Conservation (phyloP, 2,888 invertebrate genomes). For the Chymomyza procnemis region DNA sequence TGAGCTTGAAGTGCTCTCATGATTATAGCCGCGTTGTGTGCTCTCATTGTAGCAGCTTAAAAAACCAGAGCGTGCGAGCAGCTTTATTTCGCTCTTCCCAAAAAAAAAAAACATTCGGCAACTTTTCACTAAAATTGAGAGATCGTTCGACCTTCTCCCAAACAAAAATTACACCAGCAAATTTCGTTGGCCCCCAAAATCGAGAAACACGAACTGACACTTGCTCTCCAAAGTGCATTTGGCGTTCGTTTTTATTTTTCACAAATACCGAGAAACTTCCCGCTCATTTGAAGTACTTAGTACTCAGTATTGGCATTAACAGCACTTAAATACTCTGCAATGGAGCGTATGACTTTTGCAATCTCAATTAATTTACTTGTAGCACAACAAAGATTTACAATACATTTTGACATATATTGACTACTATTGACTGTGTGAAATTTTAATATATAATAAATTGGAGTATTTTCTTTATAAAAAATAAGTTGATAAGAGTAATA, state of each 20-base stretch:
- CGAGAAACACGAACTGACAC: constrained; percentile 15
- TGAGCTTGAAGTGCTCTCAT: constrained; percentile 4
- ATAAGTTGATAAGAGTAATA: too few species aligned
- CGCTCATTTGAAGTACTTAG: not conserved
- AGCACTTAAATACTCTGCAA: not conserved
- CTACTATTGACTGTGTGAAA: too few species aligned
- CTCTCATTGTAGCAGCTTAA: not conserved
- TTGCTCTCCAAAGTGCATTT: not conserved
- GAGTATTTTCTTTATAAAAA: too few species aligned
- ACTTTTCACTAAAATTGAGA: constrained; percentile 3
- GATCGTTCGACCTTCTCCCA: constrained; percentile 27
- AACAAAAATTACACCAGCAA: constrained; percentile 18
- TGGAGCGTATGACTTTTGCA: not conserved
- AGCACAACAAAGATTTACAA: too few species aligned
- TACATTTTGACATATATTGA: too few species aligned
- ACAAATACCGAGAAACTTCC: not conserved
- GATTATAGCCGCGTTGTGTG: not conserved
- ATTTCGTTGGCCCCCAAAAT: not conserved
- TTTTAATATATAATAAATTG: too few species aligned
- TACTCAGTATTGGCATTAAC: not conserved
- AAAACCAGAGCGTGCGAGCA: constrained; percentile 17
- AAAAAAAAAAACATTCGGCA: not conserved
- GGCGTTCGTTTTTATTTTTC: not conserved
- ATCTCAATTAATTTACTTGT: too few species aligned
- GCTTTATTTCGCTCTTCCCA: constrained; percentile 15